Evolutionary conservation across 2,888 invertebrate genomes (phyloP).

Genomic region (Plebejus anna): DNA sequence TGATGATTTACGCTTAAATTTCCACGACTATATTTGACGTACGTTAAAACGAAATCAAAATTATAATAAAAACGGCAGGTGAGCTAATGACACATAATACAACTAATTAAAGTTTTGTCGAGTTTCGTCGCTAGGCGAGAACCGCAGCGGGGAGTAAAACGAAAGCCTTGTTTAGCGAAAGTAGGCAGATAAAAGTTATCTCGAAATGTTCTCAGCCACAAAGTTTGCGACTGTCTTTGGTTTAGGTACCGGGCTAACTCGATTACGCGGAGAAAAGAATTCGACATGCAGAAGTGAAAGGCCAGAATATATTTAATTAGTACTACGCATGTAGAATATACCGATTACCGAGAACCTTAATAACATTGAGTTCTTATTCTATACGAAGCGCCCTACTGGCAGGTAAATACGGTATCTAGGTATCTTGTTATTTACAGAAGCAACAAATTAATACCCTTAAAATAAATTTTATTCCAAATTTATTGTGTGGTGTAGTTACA

Average conservation of each 20-base stretch:
- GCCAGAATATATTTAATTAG: conserved; percentile 51
- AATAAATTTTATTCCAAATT: not conserved
- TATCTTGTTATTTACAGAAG: not conserved
- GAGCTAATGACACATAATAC: conserved; percentile 45
- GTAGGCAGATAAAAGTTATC: conserved; percentile 61
- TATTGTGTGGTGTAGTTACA: not conserved
- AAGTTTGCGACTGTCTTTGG: conserved; percentile 67
- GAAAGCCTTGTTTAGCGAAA: conserved; percentile 58
- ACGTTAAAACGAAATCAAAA: conserved; percentile 12
- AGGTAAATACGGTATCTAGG: not conserved
- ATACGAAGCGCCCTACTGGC: not conserved
- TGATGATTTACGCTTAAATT: conserved; percentile 44
- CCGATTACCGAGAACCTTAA: not conserved
- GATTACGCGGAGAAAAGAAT: conserved; percentile 67
- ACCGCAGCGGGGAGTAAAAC: conserved; percentile 51
- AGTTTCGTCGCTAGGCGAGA: conserved; percentile 52
- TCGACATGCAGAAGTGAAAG: conserved; percentile 50
- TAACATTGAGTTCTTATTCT: not conserved
- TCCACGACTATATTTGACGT: conserved; percentile 30
- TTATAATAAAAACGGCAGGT: conserved; percentile 32
- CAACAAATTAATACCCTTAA: not conserved
- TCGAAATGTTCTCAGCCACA: conserved; percentile 57
- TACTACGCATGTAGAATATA: conserved; percentile 21
- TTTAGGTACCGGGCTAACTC: conserved; percentile 62
- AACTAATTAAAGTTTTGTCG: conserved; percentile 58